These are phyloP conservation scores for Platyura marginata DNA, from an alignment of 1,140 invertebrate genomes.

Conservation along the genomic window DNA sequence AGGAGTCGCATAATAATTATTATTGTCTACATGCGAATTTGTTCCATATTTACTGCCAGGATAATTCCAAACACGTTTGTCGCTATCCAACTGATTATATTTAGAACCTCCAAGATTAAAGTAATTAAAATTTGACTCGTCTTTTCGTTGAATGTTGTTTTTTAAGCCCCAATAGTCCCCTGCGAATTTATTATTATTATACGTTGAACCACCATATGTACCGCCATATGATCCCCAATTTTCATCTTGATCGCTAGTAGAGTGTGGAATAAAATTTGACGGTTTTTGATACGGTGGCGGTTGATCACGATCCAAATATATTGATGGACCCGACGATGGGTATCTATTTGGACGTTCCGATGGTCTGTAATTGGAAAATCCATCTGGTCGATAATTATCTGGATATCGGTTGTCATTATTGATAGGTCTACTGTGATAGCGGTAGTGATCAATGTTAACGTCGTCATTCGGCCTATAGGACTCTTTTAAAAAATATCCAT, in stretches of 20 bases:
- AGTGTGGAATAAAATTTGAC: neutral
- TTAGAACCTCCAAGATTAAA: conserved; percentile 13
- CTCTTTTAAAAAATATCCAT: too few relatives aligned
- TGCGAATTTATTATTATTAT: conserved; percentile 12
- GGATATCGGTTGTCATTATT: too few relatives aligned
- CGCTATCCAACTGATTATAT: conserved; percentile 10
- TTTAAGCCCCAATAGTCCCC: conserved; percentile 15
- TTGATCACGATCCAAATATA: conserved; percentile 2
- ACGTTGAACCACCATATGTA: conserved; percentile 18
- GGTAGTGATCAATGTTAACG: too few relatives aligned
- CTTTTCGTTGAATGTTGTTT: conserved; percentile 15
- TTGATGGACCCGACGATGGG: conserved; percentile 2
- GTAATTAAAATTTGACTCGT: conserved; percentile 20
- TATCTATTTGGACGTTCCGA: neutral
- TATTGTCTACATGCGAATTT: conserved; percentile 9
- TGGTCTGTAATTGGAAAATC: neutral
- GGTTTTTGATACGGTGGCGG: neutral
- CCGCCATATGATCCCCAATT: conserved; percentile 22
- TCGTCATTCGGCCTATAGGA: too few relatives aligned
- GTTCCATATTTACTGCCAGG: conserved; percentile 16
- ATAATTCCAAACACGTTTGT: conserved; percentile 16
- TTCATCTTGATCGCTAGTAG: neutral
- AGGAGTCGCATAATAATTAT: conserved; percentile 10
- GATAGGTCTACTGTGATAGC: too few relatives aligned
- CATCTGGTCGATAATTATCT: neutral